Percentiles rank a stretch among this genome's conserved stretches.
phyloP scores from a whole-genome alignment of 2,888 invertebrate species.

The Tuta absoluta region DNA sequence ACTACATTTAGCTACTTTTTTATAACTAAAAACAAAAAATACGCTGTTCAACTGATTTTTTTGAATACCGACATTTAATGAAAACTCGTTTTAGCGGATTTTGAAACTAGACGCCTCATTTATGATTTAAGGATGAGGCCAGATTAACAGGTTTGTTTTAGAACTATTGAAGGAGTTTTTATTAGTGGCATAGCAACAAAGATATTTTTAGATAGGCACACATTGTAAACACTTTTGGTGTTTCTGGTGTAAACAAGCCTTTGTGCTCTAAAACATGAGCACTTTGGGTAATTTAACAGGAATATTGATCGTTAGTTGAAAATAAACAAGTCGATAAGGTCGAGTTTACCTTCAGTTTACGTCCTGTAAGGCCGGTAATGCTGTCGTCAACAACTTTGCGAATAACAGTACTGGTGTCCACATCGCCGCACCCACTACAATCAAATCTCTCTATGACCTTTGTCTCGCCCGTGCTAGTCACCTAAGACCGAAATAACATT shows the following conservation, averaged over 20 bases:
- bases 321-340: constrained; percentile 17
- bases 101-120: too few species aligned
- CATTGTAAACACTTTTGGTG: not conserved
- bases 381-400: constrained; percentile 83
- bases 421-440: constrained; percentile 98
- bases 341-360: constrained; percentile 88
- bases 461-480: constrained; percentile 91
- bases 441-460: constrained; percentile 98
- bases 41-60: too few species aligned
- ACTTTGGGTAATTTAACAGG: too few species aligned
- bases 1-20: too few species aligned
- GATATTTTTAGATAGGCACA: not conserved
- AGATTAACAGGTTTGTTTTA: too few species aligned
- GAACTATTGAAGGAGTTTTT: not conserved
- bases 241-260: not conserved
- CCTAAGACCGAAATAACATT: constrained; percentile 75
- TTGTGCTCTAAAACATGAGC: not conserved
- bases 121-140: too few species aligned
- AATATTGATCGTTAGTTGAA: constrained; percentile 9
- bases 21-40: too few species aligned
- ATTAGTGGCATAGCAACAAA: constrained; percentile 6
- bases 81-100: too few species aligned
- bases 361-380: constrained; percentile 92
- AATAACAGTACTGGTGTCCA: constrained; percentile 88
- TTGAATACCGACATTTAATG: too few species aligned